These are phyloP conservation scores for Heliothis subflexa DNA, from an alignment of 1,140 invertebrate genomes.

Conservation along the genomic window DNA sequence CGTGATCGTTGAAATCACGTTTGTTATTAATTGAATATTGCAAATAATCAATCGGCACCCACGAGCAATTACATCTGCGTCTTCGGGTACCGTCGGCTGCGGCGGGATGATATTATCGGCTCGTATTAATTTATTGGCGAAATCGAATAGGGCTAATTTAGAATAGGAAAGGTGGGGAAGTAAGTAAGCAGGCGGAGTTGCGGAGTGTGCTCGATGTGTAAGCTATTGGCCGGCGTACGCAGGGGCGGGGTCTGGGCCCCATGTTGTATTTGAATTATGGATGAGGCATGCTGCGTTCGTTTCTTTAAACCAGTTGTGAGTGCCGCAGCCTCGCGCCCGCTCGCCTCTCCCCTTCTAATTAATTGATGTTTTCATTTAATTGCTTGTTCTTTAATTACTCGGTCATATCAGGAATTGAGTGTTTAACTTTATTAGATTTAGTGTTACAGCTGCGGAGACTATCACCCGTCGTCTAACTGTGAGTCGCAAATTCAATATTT, in stretches of 20 bases:
- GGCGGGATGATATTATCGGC: constrained; percentile 70
- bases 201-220: constrained; percentile 63
- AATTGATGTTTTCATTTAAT: constrained; percentile 85
- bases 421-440: constrained; percentile 65
- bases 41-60: constrained; percentile 74
- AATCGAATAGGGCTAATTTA: constrained; percentile 77
- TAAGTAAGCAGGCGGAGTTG: constrained; percentile 78
- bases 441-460: constrained; percentile 56
- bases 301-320: constrained; percentile 80
- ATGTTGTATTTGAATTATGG: constrained; percentile 86
- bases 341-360: constrained; percentile 81
- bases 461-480: constrained; percentile 48
- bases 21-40: constrained; percentile 76
- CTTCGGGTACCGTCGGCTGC: constrained; percentile 62
- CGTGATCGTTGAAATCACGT: constrained; percentile 72
- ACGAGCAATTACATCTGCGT: constrained; percentile 65
- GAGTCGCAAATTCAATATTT: constrained; percentile 52
- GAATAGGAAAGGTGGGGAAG: constrained; percentile 74
- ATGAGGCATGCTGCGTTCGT: constrained; percentile 76
- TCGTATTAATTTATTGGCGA: constrained; percentile 77
- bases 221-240: constrained; percentile 78
- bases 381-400: constrained; percentile 76
- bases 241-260: constrained; percentile 81
- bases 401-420: constrained; percentile 67
- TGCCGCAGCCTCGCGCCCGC: constrained; percentile 76